phyloP scores from a whole-genome alignment of 2,888 invertebrate genomes.

The Rhopalosiphum nymphaeae region DNA sequence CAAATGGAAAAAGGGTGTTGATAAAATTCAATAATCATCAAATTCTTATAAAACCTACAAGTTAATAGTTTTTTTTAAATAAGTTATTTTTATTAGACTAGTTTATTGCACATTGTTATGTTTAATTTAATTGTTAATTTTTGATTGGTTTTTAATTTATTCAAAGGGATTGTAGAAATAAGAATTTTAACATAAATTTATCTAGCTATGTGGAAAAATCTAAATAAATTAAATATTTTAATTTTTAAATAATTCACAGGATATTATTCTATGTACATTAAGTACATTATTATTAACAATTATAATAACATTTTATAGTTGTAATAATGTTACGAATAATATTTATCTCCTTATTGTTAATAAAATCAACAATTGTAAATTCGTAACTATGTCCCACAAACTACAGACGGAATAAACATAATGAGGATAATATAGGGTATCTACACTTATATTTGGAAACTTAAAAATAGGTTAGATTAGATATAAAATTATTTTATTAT shows the following conservation, averaged over 20 bases:
- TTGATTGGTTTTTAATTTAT: background rate
- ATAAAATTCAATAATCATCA: conserved; percentile 18
- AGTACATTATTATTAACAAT: background rate
- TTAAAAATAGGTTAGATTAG: background rate
- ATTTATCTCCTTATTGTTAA: background rate
- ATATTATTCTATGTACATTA: background rate
- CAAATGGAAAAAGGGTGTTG: background rate
- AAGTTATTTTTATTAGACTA: background rate
- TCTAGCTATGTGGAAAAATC: background rate
- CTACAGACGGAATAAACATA: background rate
- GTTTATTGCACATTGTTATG: background rate
- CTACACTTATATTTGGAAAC: too few species aligned
- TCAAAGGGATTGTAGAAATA: background rate
- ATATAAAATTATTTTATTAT: background rate
- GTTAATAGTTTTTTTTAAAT: background rate
- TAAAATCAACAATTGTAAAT: background rate
- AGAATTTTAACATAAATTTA: background rate
- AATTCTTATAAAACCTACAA: background rate
- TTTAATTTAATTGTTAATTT: background rate
- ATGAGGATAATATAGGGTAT: background rate
- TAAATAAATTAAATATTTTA: background rate
- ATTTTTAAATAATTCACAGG: background rate
- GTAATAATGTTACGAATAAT: background rate
- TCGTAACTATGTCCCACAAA: background rate
- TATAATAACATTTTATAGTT: background rate